These are phyloP conservation scores for Phrynocephalus versicolor DNA, from an alignment of 2,113 vertebrate genomes.

Conservation along the genomic window DNA sequence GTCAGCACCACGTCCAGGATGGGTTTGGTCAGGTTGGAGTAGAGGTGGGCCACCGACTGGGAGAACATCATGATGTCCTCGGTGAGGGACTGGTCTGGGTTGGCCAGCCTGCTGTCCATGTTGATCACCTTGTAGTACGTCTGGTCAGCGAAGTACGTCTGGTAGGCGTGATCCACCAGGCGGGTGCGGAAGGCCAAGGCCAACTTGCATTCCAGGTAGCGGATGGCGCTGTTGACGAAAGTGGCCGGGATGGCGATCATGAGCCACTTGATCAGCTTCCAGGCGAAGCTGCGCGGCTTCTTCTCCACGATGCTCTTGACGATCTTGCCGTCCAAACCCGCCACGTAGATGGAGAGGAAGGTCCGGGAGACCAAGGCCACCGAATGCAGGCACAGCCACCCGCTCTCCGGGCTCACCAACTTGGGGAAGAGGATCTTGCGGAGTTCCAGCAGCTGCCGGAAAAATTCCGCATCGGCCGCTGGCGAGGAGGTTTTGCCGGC, in stretches of 20 bases:
- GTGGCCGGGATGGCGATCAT: conserved; percentile 96
- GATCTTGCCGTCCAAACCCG: conserved; percentile 93
- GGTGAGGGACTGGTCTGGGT: conserved; percentile 96
- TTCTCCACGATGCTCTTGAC: conserved; percentile 98
- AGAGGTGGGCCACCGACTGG: conserved; percentile 94
- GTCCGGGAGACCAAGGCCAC: conserved; percentile 93
- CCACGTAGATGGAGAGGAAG: conserved; percentile 96
- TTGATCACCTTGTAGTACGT: conserved; percentile 95
- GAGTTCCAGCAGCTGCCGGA: conserved; percentile 88
- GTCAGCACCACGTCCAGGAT: conserved; percentile 95
- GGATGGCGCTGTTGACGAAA: conserved; percentile 97
- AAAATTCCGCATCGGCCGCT: conserved; percentile 86
- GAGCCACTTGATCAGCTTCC: conserved; percentile 92
- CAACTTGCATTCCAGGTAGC: conserved; percentile 94
- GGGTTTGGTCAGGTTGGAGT: conserved; percentile 98
- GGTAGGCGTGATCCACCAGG: conserved; percentile 89
- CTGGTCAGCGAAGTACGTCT: conserved; percentile 92
- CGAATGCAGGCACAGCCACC: conserved; percentile 90
- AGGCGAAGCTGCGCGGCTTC: conserved; percentile 83
- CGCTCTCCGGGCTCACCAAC: conserved; percentile 86
- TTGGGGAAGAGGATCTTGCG: conserved; percentile 89
- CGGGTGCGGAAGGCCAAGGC: conserved; percentile 95
- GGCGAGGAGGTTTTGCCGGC: conserved; percentile 71
- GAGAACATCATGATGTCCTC: conserved; percentile 98
- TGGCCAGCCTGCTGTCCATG: conserved; percentile 94